Conservation (phyloP, 2,888 invertebrate species). For the Andrena marginata region DNA sequence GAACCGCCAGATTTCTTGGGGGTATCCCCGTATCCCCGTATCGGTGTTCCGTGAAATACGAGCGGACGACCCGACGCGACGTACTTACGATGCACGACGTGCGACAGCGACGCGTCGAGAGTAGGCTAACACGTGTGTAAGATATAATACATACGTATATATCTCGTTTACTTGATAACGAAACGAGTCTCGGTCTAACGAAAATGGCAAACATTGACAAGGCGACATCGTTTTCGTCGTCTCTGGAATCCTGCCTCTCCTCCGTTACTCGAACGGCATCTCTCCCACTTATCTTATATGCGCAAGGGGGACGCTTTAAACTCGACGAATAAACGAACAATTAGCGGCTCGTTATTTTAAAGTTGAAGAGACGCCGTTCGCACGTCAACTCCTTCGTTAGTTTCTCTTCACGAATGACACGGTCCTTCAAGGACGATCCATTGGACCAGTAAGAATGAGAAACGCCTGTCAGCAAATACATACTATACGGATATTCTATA, state of each 20-base stretch:
- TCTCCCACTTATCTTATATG: background rate
- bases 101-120: background rate
- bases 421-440: background rate
- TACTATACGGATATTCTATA: background rate
- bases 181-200: constrained; percentile 62
- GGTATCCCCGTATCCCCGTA: background rate
- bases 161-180: constrained; percentile 50
- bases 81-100: background rate
- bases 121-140: background rate
- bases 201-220: constrained; percentile 68
- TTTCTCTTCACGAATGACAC: no score
- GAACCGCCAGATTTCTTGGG: background rate
- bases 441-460: background rate
- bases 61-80: background rate
- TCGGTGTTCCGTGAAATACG: background rate
- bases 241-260: background rate
- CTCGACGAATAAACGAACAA: background rate
- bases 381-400: no score
- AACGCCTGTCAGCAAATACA: background rate
- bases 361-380: no score
- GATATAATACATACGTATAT: constrained; percentile 1
- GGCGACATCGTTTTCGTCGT: constrained; percentile 19
- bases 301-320: no score
- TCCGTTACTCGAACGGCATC: background rate
- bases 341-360: background rate